Evolutionary conservation across 2,113 vertebrate species (phyloP).

Genomic region (Chaetura pelagica): DNA sequence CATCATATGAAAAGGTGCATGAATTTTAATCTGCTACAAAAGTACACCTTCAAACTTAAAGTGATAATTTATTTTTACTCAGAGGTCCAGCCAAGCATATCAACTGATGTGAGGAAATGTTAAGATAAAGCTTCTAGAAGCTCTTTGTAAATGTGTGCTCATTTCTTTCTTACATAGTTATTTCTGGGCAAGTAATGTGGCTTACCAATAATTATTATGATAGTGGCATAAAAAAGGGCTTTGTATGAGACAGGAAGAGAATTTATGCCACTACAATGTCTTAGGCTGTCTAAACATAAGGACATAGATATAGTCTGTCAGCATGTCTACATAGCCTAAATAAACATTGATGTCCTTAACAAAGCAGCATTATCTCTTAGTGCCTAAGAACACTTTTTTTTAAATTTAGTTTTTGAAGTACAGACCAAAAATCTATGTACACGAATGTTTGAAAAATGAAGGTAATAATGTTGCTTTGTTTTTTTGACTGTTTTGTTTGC

Average conservation of each 20-base stretch:
- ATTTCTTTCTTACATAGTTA: not conserved
- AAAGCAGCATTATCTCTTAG: not conserved
- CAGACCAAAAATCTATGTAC: not conserved
- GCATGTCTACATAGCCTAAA: not conserved
- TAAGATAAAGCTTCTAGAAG: slow-evolving; percentile 43
- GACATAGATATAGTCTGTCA: not conserved
- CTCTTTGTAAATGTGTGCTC: slow-evolving; percentile 14
- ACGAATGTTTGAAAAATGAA: not conserved
- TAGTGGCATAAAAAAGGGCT: not conserved
- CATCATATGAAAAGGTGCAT: slow-evolving; percentile 36
- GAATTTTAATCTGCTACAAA: slow-evolving; percentile 60
- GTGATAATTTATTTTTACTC: slow-evolving; percentile 52
- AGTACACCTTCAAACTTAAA: slow-evolving; percentile 38
- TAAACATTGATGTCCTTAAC: not conserved
- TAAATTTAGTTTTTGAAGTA: not conserved
- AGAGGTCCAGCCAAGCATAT: slow-evolving; percentile 60
- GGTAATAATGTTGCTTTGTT: not conserved
- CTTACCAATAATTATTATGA: not conserved
- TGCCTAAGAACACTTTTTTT: not conserved
- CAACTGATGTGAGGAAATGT: slow-evolving; percentile 31
- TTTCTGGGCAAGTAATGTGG: slow-evolving; percentile 29
- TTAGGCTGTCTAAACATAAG: not conserved
- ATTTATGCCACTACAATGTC: slow-evolving; percentile 1
- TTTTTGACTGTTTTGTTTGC: not conserved
- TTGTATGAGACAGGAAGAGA: not conserved